Base-by-base conservation (phyloP, 1,140 invertebrate species). In the Xylocopa sonorina region DNA sequence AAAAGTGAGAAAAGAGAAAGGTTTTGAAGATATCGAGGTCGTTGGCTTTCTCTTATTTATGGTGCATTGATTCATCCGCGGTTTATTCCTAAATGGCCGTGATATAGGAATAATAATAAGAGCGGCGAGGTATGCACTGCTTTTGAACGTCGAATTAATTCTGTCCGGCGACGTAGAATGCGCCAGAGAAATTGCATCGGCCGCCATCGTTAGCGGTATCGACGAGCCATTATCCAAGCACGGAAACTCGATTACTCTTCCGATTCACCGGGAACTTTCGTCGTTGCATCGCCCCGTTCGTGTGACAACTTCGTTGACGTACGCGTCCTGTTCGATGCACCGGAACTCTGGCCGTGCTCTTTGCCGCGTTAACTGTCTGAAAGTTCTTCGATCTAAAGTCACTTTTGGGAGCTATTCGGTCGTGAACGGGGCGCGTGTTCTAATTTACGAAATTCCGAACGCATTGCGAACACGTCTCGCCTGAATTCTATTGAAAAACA, bases 241-340 rank as follows among this genome's bases (percentile, higher is more conserved):
- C 38, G 67, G 24, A 60, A 83, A 82, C 53, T 82, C 48, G 51
- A 82, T 83, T 82, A 78, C 75, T 50, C 62, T 32, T 82, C 58
- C 48, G 34, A 74, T 78, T 41, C 50, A 57, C 34, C 48, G 50
- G 41, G 21, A 82, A 82, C 75, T 82, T 73, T 74, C 48, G 34
- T 10, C 63, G 32, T 55, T 55, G 74, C 16, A 50, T 27, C 43
- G 2, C 29, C 18, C 16, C 9, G 9, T 38, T 55, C 7, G n/a
- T 32, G 60, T 3, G 18, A 21, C 27, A 55, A 75, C 27, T 75
- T 75, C 3, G 21, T 1, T 16, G 34, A 46, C 5, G 48, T 9
- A 32, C 21, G 41, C 29, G 38, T 24, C 12, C 18, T 53, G 69
- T 58, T 72, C 69, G 41, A 48, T 72, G 53, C 41, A 34, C 55